These are phyloP conservation scores for Semibalanus balanoides DNA, from an alignment of 1,140 invertebrate species.

Conservation along the genomic window DNA sequence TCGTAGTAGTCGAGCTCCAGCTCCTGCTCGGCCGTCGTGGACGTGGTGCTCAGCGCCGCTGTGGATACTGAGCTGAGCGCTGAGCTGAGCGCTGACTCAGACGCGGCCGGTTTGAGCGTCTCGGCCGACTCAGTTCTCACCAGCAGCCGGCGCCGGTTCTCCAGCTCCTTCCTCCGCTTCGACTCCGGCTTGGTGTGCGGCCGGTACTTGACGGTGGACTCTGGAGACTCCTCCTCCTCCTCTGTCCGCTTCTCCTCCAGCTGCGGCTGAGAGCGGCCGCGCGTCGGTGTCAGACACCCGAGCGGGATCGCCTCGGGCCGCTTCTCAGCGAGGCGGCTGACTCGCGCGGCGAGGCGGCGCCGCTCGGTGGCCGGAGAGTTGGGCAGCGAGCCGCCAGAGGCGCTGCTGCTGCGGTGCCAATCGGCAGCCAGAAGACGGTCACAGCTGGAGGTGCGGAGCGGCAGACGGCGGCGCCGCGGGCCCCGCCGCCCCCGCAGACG, in stretches of 20 bases:
- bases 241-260: no score
- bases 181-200: background rate
- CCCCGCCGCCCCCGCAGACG: background rate
- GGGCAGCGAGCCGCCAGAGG: background rate
- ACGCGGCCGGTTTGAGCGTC: background rate
- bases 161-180: background rate
- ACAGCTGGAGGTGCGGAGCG: background rate
- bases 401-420: background rate
- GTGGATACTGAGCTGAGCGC: no score
- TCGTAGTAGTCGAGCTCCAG: conserved; percentile 77
- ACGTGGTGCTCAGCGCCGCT: background rate
- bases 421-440: background rate
- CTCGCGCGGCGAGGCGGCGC: no score
- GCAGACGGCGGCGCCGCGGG: no score
- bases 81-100: background rate
- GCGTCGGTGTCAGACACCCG: no score
- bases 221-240: background rate
- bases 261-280: background rate
- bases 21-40: conserved; percentile 40
- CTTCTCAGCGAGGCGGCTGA: no score
- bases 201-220: background rate
- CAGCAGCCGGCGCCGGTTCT: background rate
- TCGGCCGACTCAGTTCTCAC: background rate
- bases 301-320: no score
- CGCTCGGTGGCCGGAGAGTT: background rate